Conservation (phyloP, 2,888 invertebrate species). For the Dinocampus coccinellae region DNA sequence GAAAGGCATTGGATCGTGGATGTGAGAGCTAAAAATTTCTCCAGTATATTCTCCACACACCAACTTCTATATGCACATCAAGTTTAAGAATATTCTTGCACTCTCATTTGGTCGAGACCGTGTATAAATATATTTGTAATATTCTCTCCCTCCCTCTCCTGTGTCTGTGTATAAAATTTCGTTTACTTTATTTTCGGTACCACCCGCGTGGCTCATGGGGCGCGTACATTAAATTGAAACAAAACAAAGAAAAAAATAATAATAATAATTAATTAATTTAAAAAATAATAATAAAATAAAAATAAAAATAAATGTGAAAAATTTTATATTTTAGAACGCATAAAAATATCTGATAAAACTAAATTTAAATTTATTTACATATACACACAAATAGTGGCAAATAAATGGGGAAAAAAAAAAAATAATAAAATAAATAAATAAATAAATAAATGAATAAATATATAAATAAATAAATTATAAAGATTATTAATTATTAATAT, state of each 20-base stretch:
- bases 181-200: constrained; percentile 63
- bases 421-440: not conserved
- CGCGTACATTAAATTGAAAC: not conserved
- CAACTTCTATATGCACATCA: constrained; percentile 1
- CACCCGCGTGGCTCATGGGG: constrained; percentile 49
- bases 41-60: constrained; percentile 12
- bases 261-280: too few relatives aligned
- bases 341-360: too few relatives aligned
- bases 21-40: constrained; percentile 52
- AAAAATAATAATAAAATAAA: not conserved
- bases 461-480: not conserved
- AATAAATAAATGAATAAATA: not conserved
- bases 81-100: not conserved
- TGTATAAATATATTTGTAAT: not conserved
- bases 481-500: not conserved
- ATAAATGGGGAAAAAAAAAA: not conserved
- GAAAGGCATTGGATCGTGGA: constrained; percentile 37
- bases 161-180: constrained; percentile 4
- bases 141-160: too few relatives aligned
- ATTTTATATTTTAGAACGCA: too few relatives aligned
- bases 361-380: too few relatives aligned
- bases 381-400: too few relatives aligned
- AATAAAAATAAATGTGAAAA: too few relatives aligned
- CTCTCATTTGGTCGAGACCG: not conserved
- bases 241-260: not conserved